Evolutionary conservation across 2,797 vertebrate species (phyloP).

Genomic region (Prunella strophiata): DNA sequence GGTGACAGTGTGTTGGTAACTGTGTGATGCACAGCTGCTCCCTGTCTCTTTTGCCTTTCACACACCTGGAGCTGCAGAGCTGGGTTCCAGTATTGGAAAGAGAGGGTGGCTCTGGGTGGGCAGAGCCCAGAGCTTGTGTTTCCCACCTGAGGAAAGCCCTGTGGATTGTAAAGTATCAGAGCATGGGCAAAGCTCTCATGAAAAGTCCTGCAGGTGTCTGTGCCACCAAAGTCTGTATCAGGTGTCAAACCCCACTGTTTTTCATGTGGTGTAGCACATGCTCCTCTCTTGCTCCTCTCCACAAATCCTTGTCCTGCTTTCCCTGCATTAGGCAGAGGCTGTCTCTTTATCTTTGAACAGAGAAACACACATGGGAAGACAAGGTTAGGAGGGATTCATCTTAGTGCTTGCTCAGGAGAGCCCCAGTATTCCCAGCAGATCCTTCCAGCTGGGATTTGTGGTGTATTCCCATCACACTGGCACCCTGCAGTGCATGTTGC

Average conservation of each 20-base stretch:
- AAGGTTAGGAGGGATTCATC: neutral
- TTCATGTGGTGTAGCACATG: neutral
- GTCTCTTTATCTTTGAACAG: neutral
- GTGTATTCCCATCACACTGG: neutral
- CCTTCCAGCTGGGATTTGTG: neutral
- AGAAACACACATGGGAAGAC: neutral
- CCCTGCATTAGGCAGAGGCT: neutral
- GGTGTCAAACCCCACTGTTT: neutral
- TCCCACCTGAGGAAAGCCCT: neutral
- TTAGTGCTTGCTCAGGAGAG: neutral
- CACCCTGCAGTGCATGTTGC: neutral
- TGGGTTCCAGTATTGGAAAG: neutral
- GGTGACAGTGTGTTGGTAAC: neutral
- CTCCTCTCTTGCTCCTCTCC: neutral
- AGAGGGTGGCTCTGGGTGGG: neutral
- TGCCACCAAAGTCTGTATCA: neutral
- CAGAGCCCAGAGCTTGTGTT: neutral
- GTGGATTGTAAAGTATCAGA: neutral
- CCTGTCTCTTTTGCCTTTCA: neutral
- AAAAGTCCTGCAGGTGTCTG: neutral
- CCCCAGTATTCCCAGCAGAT: neutral
- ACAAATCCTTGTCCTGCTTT: neutral
- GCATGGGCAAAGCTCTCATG: neutral
- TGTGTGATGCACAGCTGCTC: neutral
- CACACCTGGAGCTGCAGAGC: neutral